Base-by-base conservation (phyloP, 2,113 vertebrate species). In the Hipposideros armiger region DNA sequence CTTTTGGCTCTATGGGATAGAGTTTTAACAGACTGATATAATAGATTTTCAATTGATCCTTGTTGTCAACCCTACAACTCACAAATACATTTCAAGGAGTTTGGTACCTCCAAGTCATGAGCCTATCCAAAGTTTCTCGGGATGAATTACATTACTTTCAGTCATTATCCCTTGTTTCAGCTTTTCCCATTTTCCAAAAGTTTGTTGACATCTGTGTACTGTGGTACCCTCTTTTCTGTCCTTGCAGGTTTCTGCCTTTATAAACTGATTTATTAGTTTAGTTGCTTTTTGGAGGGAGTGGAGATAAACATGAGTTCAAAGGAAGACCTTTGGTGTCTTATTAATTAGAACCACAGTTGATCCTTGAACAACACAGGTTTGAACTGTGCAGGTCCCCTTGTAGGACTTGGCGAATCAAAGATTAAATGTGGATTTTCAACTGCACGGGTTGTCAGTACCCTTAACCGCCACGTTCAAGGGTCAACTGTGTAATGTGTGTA, bases 251-350 rank as follows among this genome's bases (percentile, higher is more conserved):
- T 97, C 69, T 86, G 60, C 52, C 47, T 92, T 80, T 89, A 42
- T 81, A 92, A 66, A 26, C 73, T 95, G 30, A 52, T 92, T 84
- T 81, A 90, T 56, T 83, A 5, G 70, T 93, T 94, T 94, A 84
- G 58, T 67, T n/a, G 28, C 24, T 36, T 90, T 94, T 3, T 54
- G 15, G 60, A 96, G 40, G 45, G 60, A 90, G 45, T n/a, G 11
- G 36, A 60, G 90, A 76, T 90, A 77, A 81, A 73, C 32, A 15
- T 40, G 10, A 73, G n/a, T 74, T 90, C 26, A 69, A 64, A 86
- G 52, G 78, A 89, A 62, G 22, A 26, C 45, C 60, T 76, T 82
- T 84, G 88, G 19, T 97, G 70, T 88, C 45, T 87, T 83, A 22
- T 22, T 91, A 73, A 84, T 20, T 50, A 67, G 4, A 93, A 69